Percentiles rank a stretch among this genome's conserved stretches.
Evolutionary conservation across 1,140 invertebrate genomes (phyloP).

Genomic region (Drosophila lacertosa): DNA sequence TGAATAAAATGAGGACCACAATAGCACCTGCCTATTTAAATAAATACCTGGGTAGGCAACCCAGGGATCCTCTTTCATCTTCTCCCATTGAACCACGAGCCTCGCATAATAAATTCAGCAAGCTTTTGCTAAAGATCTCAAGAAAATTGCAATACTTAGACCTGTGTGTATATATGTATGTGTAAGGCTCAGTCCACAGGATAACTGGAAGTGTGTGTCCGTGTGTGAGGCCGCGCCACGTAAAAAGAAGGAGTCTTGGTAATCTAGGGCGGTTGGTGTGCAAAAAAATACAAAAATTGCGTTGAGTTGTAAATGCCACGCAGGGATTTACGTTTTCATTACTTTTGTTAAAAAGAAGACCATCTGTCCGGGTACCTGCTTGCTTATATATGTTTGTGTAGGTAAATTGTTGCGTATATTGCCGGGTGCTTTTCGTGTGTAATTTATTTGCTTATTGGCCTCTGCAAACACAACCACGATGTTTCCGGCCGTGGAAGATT

Average conservation of each 20-base stretch:
- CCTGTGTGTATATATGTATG: slow-evolving; percentile 11
- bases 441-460: slow-evolving; percentile 82
- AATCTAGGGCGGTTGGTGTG: slow-evolving; percentile 55
- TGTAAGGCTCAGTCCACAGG: slow-evolving; percentile 17
- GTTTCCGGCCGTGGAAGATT: slow-evolving; percentile 6
- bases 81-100: slow-evolving; percentile 7
- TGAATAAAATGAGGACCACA: slow-evolving; percentile 40
- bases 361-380: slow-evolving; percentile 5
- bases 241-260: slow-evolving; percentile 35
- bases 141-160: slow-evolving; percentile 19
- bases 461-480: slow-evolving; percentile 6
- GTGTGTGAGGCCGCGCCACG: slow-evolving; percentile 5
- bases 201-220: slow-evolving; percentile 15
- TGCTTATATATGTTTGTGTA: slow-evolving; percentile 30
- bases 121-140: slow-evolving; percentile 50
- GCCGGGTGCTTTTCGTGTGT: slow-evolving; percentile 61
- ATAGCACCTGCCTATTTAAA: slow-evolving; percentile 62
- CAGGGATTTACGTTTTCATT: slow-evolving; percentile 81
- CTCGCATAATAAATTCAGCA: slow-evolving; percentile 67
- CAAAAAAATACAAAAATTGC: slow-evolving; percentile 54
- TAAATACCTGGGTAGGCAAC: slow-evolving; percentile 52
- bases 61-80: slow-evolving; percentile 4
- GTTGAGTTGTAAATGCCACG: slow-evolving; percentile 79
- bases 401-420: slow-evolving; percentile 24
- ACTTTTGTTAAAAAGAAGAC: slow-evolving; percentile 64